These are phyloP conservation scores for Gopherus flavomarginatus DNA, from an alignment of 2,113 vertebrate genomes.

Conservation along the genomic window DNA sequence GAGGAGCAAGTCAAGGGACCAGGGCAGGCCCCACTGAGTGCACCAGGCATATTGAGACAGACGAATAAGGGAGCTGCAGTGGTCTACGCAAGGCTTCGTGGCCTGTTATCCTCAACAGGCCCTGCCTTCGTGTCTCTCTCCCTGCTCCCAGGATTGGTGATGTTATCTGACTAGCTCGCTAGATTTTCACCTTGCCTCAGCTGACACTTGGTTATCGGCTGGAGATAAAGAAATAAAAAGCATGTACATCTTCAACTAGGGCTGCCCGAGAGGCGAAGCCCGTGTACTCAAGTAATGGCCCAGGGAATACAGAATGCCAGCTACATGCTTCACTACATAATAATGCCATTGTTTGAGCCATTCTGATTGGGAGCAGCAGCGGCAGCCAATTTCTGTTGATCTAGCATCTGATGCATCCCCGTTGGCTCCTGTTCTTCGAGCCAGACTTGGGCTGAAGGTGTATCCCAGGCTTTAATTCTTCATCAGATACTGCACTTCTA, in stretches of 20 bases:
- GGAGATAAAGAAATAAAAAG: not conserved
- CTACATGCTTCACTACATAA: fast-evolving
- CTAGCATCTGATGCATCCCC: not conserved
- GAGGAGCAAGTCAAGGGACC: not conserved
- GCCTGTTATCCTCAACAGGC: not conserved
- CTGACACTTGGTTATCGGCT: not conserved
- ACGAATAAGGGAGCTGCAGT: not conserved
- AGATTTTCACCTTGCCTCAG: not conserved
- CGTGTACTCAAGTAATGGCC: not conserved
- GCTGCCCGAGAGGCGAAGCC: fast-evolving
- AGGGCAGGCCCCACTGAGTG: not conserved
- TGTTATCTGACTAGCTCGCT: fast-evolving
- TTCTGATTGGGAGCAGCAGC: not conserved
- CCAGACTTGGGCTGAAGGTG: fast-evolving
- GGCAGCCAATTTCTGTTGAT: not conserved
- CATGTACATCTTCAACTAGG: not conserved
- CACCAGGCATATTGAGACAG: not conserved
- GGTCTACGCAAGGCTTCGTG: not conserved
- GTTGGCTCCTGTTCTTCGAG: not conserved
- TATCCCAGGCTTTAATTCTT: not conserved
- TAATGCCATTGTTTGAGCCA: not conserved
- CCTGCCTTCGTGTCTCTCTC: fast-evolving
- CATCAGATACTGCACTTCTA: not conserved
- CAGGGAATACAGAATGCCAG: not conserved
- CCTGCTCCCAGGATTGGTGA: not conserved